These are phyloP conservation scores for Bettongia penicillata DNA, from an alignment of 2,113 vertebrate species.

Conservation along the genomic window DNA sequence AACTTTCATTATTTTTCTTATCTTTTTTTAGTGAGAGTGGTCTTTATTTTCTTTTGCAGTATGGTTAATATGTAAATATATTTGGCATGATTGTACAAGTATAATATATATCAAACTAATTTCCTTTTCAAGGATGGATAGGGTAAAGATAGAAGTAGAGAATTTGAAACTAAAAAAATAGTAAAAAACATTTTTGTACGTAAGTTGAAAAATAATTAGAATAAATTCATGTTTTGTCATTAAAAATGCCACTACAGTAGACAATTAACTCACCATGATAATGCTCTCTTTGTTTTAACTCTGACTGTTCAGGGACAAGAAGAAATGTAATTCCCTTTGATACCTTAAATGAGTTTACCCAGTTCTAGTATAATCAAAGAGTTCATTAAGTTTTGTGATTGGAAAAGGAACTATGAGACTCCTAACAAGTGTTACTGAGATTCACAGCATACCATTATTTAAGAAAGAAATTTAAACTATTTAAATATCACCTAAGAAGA, in stretches of 20 bases:
- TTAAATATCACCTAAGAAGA: slow-evolving; percentile 18
- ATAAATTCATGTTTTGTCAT: not conserved
- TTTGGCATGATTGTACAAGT: no score
- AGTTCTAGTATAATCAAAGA: slow-evolving; percentile 21
- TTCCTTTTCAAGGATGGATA: no score
- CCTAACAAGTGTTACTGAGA: slow-evolving; percentile 29
- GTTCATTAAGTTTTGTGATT: slow-evolving; percentile 45
- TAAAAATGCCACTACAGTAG: not conserved
- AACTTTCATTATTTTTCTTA: no score
- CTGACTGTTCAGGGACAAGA: slow-evolving; percentile 43
- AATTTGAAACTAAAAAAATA: no score
- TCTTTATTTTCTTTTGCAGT: no score
- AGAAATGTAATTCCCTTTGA: slow-evolving; percentile 51
- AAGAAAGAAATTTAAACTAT: not conserved
- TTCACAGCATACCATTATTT: not conserved
- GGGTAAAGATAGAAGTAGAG: no score
- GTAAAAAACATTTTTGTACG: no score
- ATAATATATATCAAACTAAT: no score
- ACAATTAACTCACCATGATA: slow-evolving; percentile 61
- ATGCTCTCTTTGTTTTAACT: slow-evolving; percentile 49
- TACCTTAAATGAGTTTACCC: slow-evolving; percentile 46
- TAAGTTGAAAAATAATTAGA: not conserved
- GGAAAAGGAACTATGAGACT: slow-evolving; percentile 6
- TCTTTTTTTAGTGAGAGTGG: no score
- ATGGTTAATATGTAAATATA: no score